Evolutionary conservation across 1,140 invertebrate genomes (phyloP).

Genomic region (Euwallacea fornicatus): DNA sequence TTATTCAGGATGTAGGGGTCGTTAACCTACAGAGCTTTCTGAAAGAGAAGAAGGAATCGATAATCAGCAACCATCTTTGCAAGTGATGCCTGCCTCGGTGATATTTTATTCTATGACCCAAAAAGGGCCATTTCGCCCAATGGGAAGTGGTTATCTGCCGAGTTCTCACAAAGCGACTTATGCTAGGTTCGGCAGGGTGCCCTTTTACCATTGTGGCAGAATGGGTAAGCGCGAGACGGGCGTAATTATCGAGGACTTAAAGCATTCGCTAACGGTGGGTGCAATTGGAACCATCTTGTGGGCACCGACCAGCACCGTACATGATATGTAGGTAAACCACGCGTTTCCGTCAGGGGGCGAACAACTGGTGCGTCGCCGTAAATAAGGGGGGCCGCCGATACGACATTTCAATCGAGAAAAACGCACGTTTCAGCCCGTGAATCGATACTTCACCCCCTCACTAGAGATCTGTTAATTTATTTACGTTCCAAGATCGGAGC

Average conservation of each 20-base stretch:
- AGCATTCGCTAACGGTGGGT: conserved; percentile 29
- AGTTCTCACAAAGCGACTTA: no score
- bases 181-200: no score
- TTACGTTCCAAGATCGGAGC: no score
- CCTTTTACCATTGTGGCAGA: no score
- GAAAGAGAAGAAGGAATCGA: conserved; percentile 16
- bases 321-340: conserved; percentile 41
- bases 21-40: conserved; percentile 19
- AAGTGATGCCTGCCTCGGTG: neutral
- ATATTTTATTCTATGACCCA: neutral
- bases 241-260: no score
- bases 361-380: conserved; percentile 30
- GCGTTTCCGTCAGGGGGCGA: conserved; percentile 40
- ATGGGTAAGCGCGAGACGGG: no score
- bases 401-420: no score
- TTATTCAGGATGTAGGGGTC: conserved; percentile 28
- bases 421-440: neutral
- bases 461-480: no score
- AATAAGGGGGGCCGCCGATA: conserved; percentile 13
- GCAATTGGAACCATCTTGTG: conserved; percentile 22
- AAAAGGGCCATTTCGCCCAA: neutral
- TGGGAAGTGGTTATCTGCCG: no score
- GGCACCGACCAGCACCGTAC: conserved; percentile 28
- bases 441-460: no score
- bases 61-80: conserved; percentile 5